Base-by-base conservation (phyloP, 2,888 invertebrate genomes). In the Ophion slaviceki region DNA sequence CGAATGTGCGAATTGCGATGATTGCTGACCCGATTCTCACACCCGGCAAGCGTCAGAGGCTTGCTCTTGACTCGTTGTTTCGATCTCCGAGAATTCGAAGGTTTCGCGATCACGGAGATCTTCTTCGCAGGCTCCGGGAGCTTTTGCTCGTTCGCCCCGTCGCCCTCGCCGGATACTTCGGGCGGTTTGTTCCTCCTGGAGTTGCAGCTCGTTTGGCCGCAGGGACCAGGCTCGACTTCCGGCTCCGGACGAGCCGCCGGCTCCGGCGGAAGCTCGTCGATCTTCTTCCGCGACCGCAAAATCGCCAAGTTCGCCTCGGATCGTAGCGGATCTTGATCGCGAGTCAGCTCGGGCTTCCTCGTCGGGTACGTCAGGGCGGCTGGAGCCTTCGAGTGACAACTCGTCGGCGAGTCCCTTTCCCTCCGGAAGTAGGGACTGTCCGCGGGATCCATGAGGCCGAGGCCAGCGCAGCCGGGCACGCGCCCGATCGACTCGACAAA, bases 341-440 rank as follows among this genome's bases (percentile, higher is more conserved):
- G 32, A 1, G 28, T 36, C 59, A 0, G 70, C 40, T 5, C 32
- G 2, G 6, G 53, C 6, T 17, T 71, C 45, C 0, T 7, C 24
- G 2, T 24, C 4, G 61, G 61, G 24, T 2, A 2, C 59, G 28
- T 17, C 24, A 6, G 2, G 8, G 10, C 53, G n/a, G 36, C n/a
- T n/a, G 20, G 74, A 8, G 40, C 75, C 67, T 76, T 76, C 4
- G 6, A 7, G 53, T 11, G 81, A 24, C 86, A 86, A 36, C 59
- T 80, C 20, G 86, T 84, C 14, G 61, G 45, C 36, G 40, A 28
- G 6, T 84, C 83, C 24, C 84, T 79, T 36, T 84, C 84, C 72
- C 89, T 84, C 17, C 89, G 88, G 24, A 90, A 90, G 68, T 89
- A 91, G 6, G 91, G 91, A 88, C 90, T 91, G 64, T 91, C 91